These are phyloP conservation scores for Sus cebifrons DNA, from an alignment of 2,797 vertebrate species.

Conservation along the genomic window DNA sequence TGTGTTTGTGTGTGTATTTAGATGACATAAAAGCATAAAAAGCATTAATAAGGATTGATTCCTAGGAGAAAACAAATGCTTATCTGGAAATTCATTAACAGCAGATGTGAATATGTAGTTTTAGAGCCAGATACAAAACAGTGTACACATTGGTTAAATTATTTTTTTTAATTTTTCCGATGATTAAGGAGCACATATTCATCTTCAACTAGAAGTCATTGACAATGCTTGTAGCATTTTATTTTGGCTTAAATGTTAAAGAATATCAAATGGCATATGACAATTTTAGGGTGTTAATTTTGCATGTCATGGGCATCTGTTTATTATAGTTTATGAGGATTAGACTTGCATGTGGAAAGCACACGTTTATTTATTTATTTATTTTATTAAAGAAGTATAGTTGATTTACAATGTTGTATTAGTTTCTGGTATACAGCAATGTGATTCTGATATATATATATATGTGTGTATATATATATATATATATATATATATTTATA, in stretches of 20 bases:
- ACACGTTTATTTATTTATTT: not conserved
- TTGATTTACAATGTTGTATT: not conserved
- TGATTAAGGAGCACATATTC: not conserved
- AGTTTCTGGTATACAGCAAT: not conserved
- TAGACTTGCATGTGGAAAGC: not conserved
- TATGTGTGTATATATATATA: too few species aligned
- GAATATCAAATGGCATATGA: not conserved
- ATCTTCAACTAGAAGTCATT: not conserved
- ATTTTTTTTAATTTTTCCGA: not conserved
- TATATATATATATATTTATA: not conserved
- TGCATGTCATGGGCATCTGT: slow-evolving; percentile 17
- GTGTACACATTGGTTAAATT: slow-evolving; percentile 38
- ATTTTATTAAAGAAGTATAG: not conserved
- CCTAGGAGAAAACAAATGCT: slow-evolving; percentile 26
- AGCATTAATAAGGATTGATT: not conserved
- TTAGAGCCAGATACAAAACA: slow-evolving; percentile 50
- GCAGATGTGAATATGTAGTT: slow-evolving; percentile 46
- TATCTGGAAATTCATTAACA: slow-evolving; percentile 54
- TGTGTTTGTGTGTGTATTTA: not conserved
- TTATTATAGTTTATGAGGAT: not conserved
- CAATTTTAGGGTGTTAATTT: not conserved
- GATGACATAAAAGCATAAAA: slow-evolving; percentile 11
- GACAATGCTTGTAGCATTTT: not conserved
- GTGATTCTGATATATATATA: not conserved
- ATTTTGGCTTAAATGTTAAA: not conserved